A percentile compares a stretch with the other conserved stretches of the same genome.
phyloP scores from a whole-genome alignment of 2,797 vertebrate species.

The Tolypeutes matacus region DNA sequence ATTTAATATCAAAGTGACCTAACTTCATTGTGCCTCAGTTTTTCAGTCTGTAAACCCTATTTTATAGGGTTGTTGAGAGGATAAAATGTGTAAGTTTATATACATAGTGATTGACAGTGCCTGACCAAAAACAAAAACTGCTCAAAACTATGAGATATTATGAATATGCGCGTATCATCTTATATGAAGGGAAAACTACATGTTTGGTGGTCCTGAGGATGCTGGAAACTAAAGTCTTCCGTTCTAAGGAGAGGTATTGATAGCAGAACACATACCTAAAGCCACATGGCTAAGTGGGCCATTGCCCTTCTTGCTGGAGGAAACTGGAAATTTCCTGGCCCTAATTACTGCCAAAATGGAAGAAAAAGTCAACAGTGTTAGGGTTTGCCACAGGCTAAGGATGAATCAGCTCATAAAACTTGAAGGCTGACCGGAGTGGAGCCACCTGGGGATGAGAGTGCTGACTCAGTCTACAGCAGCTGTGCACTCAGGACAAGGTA shows the following conservation, averaged over 20 bases:
- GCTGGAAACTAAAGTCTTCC: slow-evolving; percentile 3
- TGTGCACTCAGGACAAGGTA: neutral
- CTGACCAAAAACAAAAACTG: neutral
- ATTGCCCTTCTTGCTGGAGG: slow-evolving; percentile 30
- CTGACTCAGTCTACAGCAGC: neutral
- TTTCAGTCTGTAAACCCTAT: neutral
- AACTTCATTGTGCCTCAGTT: neutral
- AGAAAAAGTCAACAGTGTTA: neutral
- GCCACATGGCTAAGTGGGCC: neutral
- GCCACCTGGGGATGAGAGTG: neutral
- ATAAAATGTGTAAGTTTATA: slow-evolving; percentile 26
- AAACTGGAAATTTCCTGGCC: slow-evolving; percentile 30
- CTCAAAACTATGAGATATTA: neutral
- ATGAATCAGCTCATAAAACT: no score
- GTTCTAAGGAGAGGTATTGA: neutral
- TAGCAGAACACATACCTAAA: neutral
- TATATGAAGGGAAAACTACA: slow-evolving; percentile 7
- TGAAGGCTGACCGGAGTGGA: neutral
- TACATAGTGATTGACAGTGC: neutral
- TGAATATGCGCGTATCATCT: neutral
- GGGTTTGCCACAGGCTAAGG: neutral
- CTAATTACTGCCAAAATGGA: slow-evolving; percentile 43
- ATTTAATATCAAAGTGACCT: neutral
- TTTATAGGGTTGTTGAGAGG: neutral
- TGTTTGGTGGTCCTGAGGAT: neutral